Percentiles rank a stretch among this genome's conserved stretches.
Conservation (phyloP, 1,140 invertebrate species). For the Lithobius niger region DNA sequence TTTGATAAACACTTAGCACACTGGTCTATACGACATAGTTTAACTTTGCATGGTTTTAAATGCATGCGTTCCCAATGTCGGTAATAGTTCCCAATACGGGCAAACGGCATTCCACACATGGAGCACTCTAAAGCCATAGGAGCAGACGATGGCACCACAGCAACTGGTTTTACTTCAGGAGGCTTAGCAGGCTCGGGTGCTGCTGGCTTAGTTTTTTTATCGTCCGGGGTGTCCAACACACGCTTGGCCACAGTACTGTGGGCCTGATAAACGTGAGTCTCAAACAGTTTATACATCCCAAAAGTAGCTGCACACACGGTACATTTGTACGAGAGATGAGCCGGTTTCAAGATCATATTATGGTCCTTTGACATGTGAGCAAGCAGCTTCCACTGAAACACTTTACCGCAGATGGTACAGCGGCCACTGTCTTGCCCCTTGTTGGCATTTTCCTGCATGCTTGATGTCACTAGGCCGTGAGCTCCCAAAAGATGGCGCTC, state of each 20-base stretch:
- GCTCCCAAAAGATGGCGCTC: constrained; percentile 84
- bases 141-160: not conserved
- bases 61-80: constrained; percentile 17
- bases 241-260: constrained; percentile 72
- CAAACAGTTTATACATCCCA: constrained; percentile 88
- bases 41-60: constrained; percentile 17
- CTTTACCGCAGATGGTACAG: constrained; percentile 82
- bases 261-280: constrained; percentile 83
- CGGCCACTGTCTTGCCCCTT: constrained; percentile 85
- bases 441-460: constrained; percentile 89
- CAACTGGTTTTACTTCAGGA: constrained; percentile 4
- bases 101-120: constrained; percentile 12
- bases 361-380: constrained; percentile 83
- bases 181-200: not conserved
- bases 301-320: constrained; percentile 88
- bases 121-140: constrained; percentile 9
- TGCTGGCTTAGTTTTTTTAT: not conserved
- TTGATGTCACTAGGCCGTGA: constrained; percentile 84
- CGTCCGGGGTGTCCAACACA: constrained; percentile 58
- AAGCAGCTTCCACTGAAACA: constrained; percentile 81
- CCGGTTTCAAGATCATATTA: constrained; percentile 76
- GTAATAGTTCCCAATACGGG: constrained; percentile 11
- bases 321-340: constrained; percentile 85
- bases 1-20: constrained; percentile 19
- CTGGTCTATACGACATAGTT: constrained; percentile 20